Evolutionary conservation across 2,797 vertebrate species (phyloP).

Genomic region (Petrocephalus sullivani): DNA sequence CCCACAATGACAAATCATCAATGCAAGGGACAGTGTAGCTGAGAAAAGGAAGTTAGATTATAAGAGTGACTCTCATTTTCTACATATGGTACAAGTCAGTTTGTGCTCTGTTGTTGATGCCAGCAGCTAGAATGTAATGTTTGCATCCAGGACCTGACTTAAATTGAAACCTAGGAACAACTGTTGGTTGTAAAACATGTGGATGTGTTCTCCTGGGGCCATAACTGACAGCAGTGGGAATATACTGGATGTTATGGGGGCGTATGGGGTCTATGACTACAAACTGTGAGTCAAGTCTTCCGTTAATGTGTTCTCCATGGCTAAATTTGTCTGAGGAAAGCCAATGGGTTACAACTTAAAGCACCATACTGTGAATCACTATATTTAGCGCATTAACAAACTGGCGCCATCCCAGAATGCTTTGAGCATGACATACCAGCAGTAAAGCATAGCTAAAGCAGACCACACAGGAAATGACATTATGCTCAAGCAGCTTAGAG

Average conservation of each 20-base stretch:
- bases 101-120: not conserved
- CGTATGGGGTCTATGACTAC: not conserved
- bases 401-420: constrained; percentile 1
- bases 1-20: not conserved
- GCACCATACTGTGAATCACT: constrained; percentile 21
- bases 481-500: not conserved
- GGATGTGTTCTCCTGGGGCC: not conserved
- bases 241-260: not conserved
- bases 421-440: constrained; percentile 7
- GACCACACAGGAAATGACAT: constrained; percentile 22
- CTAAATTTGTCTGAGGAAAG: constrained; percentile 13
- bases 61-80: not conserved
- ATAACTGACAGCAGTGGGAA: not conserved
- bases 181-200: not conserved
- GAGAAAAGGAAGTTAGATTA: not conserved
- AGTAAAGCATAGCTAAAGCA: not conserved
- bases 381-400: constrained; percentile 5
- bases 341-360: not conserved
- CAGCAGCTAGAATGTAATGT: not conserved
- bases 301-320: constrained; percentile 16
- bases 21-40: not conserved
- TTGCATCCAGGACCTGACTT: not conserved
- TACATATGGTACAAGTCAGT: not conserved
- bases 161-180: not conserved
- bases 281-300: constrained; percentile 19